These are phyloP conservation scores for Netelia virgata DNA, from an alignment of 2,888 invertebrate species.

Conservation along the genomic window DNA sequence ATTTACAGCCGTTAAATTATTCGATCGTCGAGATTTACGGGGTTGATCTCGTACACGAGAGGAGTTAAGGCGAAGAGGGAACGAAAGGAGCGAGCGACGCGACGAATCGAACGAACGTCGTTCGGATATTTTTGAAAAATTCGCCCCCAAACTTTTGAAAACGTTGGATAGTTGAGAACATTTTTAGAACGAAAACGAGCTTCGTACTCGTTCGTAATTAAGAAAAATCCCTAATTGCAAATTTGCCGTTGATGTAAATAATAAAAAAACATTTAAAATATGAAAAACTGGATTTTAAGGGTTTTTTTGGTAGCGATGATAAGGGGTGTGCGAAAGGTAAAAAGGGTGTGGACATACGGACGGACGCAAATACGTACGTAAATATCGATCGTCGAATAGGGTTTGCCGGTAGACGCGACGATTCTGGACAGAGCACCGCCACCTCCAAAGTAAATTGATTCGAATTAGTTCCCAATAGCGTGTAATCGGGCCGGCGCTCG, in stretches of 20 bases:
- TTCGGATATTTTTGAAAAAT: too few species aligned
- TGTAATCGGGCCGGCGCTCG: conserved; percentile 81
- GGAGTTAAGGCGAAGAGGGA: conserved; percentile 52
- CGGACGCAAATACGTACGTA: not conserved
- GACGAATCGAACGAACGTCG: too few species aligned
- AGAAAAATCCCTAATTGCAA: too few species aligned
- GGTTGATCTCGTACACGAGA: conserved; percentile 51
- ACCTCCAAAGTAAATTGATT: conserved; percentile 81
- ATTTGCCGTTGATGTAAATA: too few species aligned
- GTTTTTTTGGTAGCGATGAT: too few species aligned
- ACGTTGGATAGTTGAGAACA: too few species aligned
- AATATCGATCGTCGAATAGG: not conserved
- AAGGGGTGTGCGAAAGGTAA: not conserved
- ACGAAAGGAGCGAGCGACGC: not conserved
- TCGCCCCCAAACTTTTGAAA: too few species aligned
- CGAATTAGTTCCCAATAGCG: conserved; percentile 84
- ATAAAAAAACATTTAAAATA: too few species aligned
- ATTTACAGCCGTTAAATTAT: conserved; percentile 77
- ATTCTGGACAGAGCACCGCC: conserved; percentile 56
- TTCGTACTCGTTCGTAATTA: too few species aligned
- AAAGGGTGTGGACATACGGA: conserved; percentile 14
- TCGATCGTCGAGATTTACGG: conserved; percentile 78
- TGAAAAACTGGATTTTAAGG: too few species aligned
- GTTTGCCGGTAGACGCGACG: conserved; percentile 44
- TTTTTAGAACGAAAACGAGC: too few species aligned